These are phyloP conservation scores for Ornithoptera alexandrae DNA, from an alignment of 2,888 invertebrate genomes.

Conservation along the genomic window DNA sequence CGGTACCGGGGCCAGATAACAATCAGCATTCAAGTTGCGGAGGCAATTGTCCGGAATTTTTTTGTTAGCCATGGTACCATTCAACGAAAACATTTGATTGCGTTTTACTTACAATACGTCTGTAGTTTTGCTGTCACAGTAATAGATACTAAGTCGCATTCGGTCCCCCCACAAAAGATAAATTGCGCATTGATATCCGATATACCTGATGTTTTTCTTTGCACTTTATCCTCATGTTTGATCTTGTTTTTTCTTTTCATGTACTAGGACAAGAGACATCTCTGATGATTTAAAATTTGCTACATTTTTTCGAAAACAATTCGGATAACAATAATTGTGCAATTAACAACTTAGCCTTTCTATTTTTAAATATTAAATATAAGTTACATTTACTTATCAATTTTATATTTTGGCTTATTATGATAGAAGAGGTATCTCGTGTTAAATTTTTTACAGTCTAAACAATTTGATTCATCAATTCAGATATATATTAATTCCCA, in stretches of 20 bases:
- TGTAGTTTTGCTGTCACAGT: constrained; percentile 57
- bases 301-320: constrained; percentile 13
- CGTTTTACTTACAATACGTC: constrained; percentile 68
- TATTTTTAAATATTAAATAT: no score
- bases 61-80: constrained; percentile 56
- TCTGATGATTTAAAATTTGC: constrained; percentile 48
- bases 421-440: no score
- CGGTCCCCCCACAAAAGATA: constrained; percentile 63
- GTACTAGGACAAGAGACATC: constrained; percentile 53
- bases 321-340: background rate
- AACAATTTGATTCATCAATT: no score
- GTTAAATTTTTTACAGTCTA: no score
- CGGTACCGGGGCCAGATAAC: constrained; percentile 65
- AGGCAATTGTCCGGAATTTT: constrained; percentile 68
- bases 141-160: constrained; percentile 66
- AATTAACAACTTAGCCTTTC: no score
- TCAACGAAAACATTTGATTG: constrained; percentile 67
- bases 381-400: no score
- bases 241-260: constrained; percentile 41
- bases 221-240: background rate
- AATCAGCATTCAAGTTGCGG: constrained; percentile 74
- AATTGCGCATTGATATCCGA: constrained; percentile 72
- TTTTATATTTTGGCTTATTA: no score
- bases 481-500: no score
- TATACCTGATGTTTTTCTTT: constrained; percentile 71